phyloP scores from a whole-genome alignment of 2,113 vertebrate species.

The Nansenia antarctica region DNA sequence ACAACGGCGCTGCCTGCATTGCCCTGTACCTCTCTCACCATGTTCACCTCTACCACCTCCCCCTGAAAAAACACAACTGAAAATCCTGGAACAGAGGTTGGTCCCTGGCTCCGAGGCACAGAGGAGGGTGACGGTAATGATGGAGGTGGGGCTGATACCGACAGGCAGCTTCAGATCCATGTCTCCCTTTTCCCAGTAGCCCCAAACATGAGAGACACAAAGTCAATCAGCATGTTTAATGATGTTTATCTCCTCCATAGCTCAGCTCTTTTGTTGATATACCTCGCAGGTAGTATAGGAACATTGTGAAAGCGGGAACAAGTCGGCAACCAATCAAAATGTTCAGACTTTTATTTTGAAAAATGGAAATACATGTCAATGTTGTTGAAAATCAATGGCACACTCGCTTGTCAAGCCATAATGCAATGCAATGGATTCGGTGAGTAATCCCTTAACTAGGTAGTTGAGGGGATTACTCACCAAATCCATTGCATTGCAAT shows the following conservation, averaged over 20 bases:
- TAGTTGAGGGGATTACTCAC: no score
- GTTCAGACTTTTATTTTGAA: no score
- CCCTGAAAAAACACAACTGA: constrained; percentile 45
- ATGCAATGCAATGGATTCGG: no score
- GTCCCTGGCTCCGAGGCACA: no score
- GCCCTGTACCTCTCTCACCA: neutral
- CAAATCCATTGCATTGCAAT: no score
- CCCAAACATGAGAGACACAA: constrained; percentile 34
- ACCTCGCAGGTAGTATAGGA: neutral
- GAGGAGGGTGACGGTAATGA: constrained; percentile 37
- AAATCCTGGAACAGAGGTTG: neutral
- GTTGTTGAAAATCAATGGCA: no score
- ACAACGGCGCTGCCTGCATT: no score
- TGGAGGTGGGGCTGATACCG: constrained; percentile 57
- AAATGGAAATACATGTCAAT: no score
- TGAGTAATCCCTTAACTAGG: no score
- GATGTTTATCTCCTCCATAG: constrained; percentile 50
- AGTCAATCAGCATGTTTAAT: constrained; percentile 44
- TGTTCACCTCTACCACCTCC: constrained; percentile 8
- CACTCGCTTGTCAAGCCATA: no score
- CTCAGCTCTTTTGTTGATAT: constrained; percentile 24
- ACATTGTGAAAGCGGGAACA: no score
- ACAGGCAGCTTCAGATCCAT: constrained; percentile 49
- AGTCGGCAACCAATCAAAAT: no score
- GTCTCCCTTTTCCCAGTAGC: constrained; percentile 43